phyloP scores from a whole-genome alignment of 2,888 invertebrate species.

The Parnassius orleans region DNA sequence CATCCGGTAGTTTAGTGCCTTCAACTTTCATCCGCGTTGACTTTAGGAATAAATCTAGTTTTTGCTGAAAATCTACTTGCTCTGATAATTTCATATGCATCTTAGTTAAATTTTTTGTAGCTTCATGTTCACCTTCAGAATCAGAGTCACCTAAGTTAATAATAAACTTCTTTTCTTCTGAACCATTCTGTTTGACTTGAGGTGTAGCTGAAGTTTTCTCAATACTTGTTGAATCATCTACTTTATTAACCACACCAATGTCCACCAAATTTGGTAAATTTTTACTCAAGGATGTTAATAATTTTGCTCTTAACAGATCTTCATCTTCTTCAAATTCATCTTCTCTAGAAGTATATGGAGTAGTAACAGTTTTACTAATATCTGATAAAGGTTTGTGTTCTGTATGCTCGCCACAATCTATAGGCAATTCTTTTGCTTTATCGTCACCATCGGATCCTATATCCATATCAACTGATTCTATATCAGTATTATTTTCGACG shows the following conservation, averaged over 20 bases:
- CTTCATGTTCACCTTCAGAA: slow-evolving; percentile 76
- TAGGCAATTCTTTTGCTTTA: slow-evolving; percentile 50
- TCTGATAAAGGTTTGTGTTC: slow-evolving; percentile 12
- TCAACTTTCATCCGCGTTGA: slow-evolving; percentile 69
- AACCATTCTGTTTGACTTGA: slow-evolving; percentile 35
- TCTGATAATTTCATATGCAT: slow-evolving; percentile 74
- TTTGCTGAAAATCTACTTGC: slow-evolving; percentile 68
- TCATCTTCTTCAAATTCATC: slow-evolving; percentile 81
- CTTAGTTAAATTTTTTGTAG: slow-evolving; percentile 73
- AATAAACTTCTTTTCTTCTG: slow-evolving; percentile 67
- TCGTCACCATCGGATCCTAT: slow-evolving; percentile 72
- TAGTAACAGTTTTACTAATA: slow-evolving; percentile 5
- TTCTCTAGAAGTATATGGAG: slow-evolving; percentile 28
- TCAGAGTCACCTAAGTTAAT: slow-evolving; percentile 71
- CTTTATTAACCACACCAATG: slow-evolving; percentile 43
- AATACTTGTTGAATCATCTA: slow-evolving; percentile 34
- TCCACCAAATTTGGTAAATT: slow-evolving; percentile 71
- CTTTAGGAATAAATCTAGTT: slow-evolving; percentile 69
- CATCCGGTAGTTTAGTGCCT: slow-evolving; percentile 54
- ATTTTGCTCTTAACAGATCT: slow-evolving; percentile 80
- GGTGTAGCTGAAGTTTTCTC: slow-evolving; percentile 24
- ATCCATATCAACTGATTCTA: slow-evolving; percentile 78
- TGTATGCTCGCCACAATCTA: slow-evolving; percentile 27
- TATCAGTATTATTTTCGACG: slow-evolving; percentile 67
- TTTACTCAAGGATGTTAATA: slow-evolving; percentile 81